Base-by-base conservation (phyloP, 1,140 invertebrate species). In the Drosophila repletoides region DNA sequence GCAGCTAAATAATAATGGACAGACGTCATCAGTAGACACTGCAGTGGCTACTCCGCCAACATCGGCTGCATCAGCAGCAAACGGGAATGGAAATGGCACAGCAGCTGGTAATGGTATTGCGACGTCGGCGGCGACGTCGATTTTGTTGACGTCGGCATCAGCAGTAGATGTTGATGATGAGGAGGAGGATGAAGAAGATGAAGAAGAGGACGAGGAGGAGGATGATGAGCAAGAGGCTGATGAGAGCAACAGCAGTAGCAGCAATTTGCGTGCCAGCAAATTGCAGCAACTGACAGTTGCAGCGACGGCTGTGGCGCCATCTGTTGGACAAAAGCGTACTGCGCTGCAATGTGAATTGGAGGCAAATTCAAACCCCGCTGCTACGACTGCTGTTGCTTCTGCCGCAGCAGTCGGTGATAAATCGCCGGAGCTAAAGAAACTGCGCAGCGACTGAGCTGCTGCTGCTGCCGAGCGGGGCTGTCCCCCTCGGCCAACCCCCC, bases 391-490 rank as follows among this genome's bases (percentile, higher is more conserved):
- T 24, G 64, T 12, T 22, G 53, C 36, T 0, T 15, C 21, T 6
- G 38, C 26, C n/a, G 19, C 15, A 3, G 53, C 26, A 7, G 68
- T 31, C 15, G 68, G 56, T 26, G 73, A 72, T 5, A 76, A 80
- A 36, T 84, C 80, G 36, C 89, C 89, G 24, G 89, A 90, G 60
- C 41, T 88, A 17, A 90, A 90, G 66, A 90, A 90, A 61, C 63
- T 89, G 60, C 84, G 89, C 66, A 90, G 75, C 83, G 88, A 90
- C 63, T 90, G 73, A 89, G 67, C 45, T 24, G 46, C 22, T 41
- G 73, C 56, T 49, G 49, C 26, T 34, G 66, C 36, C 22, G 46
- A n/a, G n/a, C n/a, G n/a, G n/a, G n/a, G n/a, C n/a, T n/a, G n/a
- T n/a, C n/a, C n/a, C n/a, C n/a, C n/a, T n/a, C n/a, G n/a, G n/a